Base-by-base conservation (phyloP, 1,140 invertebrate species). In the Metopolophium dirhodum region DNA sequence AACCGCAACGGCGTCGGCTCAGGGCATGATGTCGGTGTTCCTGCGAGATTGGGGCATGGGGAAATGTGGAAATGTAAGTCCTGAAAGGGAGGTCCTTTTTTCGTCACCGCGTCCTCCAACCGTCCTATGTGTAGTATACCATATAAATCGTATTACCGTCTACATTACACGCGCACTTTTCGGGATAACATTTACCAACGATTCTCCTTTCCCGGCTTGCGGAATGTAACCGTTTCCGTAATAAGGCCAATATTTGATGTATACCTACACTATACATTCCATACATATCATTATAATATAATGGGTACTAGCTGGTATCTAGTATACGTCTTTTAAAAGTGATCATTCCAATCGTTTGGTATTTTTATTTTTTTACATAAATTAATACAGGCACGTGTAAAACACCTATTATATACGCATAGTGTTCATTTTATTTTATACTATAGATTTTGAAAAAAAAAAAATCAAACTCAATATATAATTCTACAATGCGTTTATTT, bases 161-260 rank as follows among this genome's bases (percentile, higher is more conserved):
- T 77, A 77, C 41, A 57, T 77, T 61, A 61, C 26, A 57, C 30
- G 7, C 30, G 2, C 30, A 77, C 57, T 77, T 22, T 26, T 41
- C 41, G 20, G 35, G 22, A 35, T 86, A 85, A 85, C 51, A 49
- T 82, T 3, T 4, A 41, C 77, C 22, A n/a, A 77, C 68, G 41
- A 37, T 91, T 85, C 49, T 49, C 91, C 91, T 45, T 86, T 93
- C 35, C n/a, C 82, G 35, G 35, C 49, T 93, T 93, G 57, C 7
- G 1, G 49, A 92, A 92, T 83, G 35, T 85, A 85, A 35, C 77
- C 41, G 85, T 93, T 85, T 57, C 49, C 9, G 35, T 93, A 93
- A 93, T 93, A 93, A 93, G 49, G 6, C 41, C n/a, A 30, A 83
- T 18, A 23, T 26, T 45, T 23, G 85, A 26, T 54, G 18, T 37